Base-by-base conservation (phyloP, 2,113 vertebrate species). In the Daphoenositta chrysoptera region DNA sequence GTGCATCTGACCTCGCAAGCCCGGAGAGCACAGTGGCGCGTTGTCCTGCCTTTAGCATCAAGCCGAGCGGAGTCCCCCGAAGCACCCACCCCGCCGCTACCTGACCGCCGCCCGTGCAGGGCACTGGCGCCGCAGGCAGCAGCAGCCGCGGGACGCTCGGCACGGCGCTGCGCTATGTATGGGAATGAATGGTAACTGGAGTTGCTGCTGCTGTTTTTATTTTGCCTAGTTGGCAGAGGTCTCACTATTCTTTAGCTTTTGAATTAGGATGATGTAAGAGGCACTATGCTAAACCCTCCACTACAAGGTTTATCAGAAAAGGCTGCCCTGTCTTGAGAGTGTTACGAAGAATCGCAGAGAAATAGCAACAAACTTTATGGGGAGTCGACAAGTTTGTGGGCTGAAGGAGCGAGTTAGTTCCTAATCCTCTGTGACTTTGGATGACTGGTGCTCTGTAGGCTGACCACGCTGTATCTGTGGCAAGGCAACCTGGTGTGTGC, bases 261-360 rank as follows among this genome's bases (percentile, higher is more conserved):
- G 93, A 96, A 93, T 96, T 90, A 94, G 69, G 53, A 15, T 96
- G 93, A 94, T 87, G 83, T 95, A 96, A 97, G 86, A 95, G 68
- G 54, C 3, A 0, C 87, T 91, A 44, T 26, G 85, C 82, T 96
- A 83, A 95, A 73, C 19, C 16, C 89, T 66, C 35, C 42, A 5
- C 65, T 87, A 21, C n/a, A 68, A 68, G 56, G 81, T 89, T 94
- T 87, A 63, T 84, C 86, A 56, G 80, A 91, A 94, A 89, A 82
- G 75, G 45, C 78, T 93, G 76, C 73, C 73, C 3, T 14, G 44
- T 72, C 66, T 77, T 76, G 30, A 82, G 63, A 76, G 19, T 77
- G 64, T 37, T 65, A 83, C n/a, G 5, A 79, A 77, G 58, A 61
- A 65, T 47, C 0, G 0, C 33, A 61, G n/a, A 77, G 58, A 88